Percentiles rank a stretch among this genome's conserved stretches.
These are phyloP conservation scores for Nycteola revayana DNA, from an alignment of 2,888 invertebrate species.

Conservation along the genomic window DNA sequence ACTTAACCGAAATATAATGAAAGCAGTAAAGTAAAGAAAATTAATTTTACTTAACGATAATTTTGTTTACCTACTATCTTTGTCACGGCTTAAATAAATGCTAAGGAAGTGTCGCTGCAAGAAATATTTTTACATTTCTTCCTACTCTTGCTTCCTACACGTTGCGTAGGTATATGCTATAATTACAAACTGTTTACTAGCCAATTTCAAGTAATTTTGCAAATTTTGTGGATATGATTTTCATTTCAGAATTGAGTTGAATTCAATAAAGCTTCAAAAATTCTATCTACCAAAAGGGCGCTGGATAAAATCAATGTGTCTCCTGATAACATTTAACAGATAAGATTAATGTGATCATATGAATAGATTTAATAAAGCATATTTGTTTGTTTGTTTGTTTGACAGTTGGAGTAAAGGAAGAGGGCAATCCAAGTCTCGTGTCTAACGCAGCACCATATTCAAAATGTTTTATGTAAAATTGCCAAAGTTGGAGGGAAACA, in stretches of 20 bases:
- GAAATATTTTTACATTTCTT: too few relatives aligned
- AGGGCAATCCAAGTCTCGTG: slow-evolving; percentile 56
- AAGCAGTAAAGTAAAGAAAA: too few relatives aligned
- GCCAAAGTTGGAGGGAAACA: slow-evolving; percentile 39
- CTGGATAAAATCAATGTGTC: slow-evolving; percentile 3
- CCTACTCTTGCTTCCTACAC: too few relatives aligned
- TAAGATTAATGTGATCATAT: slow-evolving; percentile 3
- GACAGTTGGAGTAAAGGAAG: slow-evolving; percentile 70
- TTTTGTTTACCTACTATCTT: too few relatives aligned
- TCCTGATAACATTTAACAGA: slow-evolving; percentile 16
- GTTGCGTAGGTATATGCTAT: too few relatives aligned
- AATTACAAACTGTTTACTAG: not conserved
- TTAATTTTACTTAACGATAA: too few relatives aligned
- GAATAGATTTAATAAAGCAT: too few relatives aligned
- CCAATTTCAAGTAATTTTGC: not conserved
- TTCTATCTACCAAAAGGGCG: too few relatives aligned
- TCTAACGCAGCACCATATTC: slow-evolving; percentile 65
- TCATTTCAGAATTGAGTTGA: not conserved
- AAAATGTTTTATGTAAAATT: slow-evolving; percentile 70
- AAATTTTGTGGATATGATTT: not conserved
- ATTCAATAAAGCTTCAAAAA: too few relatives aligned
- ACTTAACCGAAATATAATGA: too few relatives aligned
- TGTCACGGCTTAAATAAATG: too few relatives aligned
- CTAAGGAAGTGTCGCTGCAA: too few relatives aligned
- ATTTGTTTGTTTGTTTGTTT: slow-evolving; percentile 10